These are phyloP conservation scores for Chloroclysta siterata DNA, from an alignment of 2,888 invertebrate species.

Conservation along the genomic window DNA sequence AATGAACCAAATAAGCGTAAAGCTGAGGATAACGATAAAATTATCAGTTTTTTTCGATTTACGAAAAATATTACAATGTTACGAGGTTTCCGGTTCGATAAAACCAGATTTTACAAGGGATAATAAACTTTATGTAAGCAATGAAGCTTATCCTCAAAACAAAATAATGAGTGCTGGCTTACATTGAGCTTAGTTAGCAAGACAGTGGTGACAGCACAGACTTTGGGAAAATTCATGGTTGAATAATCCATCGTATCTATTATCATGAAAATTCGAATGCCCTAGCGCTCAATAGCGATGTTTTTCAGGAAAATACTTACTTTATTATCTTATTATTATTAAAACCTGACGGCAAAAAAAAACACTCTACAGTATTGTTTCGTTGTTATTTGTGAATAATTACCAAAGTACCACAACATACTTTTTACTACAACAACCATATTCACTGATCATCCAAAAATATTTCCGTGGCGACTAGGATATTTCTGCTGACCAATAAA, in stretches of 20 bases:
- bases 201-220: background rate
- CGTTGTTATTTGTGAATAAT: too few species aligned
- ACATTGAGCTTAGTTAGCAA: background rate
- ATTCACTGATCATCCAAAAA: too few species aligned
- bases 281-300: too few species aligned
- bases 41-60: slow-evolving; percentile 23
- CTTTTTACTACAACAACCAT: too few species aligned
- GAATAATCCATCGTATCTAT: background rate
- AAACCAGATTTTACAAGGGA: slow-evolving; percentile 24
- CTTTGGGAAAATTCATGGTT: background rate
- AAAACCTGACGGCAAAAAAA: too few species aligned
- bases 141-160: slow-evolving; percentile 9
- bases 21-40: slow-evolving; percentile 30
- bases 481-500: too few species aligned
- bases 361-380: too few species aligned
- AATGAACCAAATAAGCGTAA: slow-evolving; percentile 27
- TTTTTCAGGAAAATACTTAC: too few species aligned
- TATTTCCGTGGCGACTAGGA: too few species aligned
- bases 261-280: too few species aligned
- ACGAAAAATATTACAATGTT: slow-evolving; percentile 18
- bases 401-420: too few species aligned
- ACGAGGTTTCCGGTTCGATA: slow-evolving; percentile 26
- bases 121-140: slow-evolving; percentile 18
- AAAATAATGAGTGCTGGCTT: slow-evolving; percentile 8
- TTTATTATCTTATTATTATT: too few species aligned